phyloP scores from a whole-genome alignment of 2,888 invertebrate species.

The Orchestes rusci region DNA sequence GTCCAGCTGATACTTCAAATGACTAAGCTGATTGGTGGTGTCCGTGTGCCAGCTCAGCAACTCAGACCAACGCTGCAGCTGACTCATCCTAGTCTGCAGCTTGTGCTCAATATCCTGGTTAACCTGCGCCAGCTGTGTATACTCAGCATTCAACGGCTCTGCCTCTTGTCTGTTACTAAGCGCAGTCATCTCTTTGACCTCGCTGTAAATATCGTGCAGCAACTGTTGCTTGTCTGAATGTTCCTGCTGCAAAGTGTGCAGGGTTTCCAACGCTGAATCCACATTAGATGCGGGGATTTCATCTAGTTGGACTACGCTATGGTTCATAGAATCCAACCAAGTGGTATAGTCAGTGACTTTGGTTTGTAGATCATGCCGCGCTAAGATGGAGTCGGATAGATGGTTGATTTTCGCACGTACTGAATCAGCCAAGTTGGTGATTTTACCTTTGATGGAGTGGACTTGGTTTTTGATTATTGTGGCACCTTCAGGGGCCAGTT shows the following conservation, averaged over 20 bases:
- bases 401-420: conserved; percentile 70
- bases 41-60: conserved; percentile 76
- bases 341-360: conserved; percentile 71
- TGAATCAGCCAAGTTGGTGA: conserved; percentile 68
- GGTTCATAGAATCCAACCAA: conserved; percentile 69
- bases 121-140: conserved; percentile 65
- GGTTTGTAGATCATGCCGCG: conserved; percentile 76
- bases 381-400: conserved; percentile 72
- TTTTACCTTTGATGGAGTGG: conserved; percentile 63
- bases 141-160: conserved; percentile 64
- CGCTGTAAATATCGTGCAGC: conserved; percentile 70
- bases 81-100: conserved; percentile 64
- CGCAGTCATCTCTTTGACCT: conserved; percentile 64
- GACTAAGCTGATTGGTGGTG: conserved; percentile 68
- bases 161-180: conserved; percentile 68
- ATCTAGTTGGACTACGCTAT: conserved; percentile 68
- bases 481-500: conserved; percentile 71
- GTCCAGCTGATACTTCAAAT: conserved; percentile 73
- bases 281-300: conserved; percentile 77
- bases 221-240: conserved; percentile 75
- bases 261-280: conserved; percentile 67
- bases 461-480: conserved; percentile 64
- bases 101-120: conserved; percentile 71
- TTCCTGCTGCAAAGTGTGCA: conserved; percentile 76
- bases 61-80: conserved; percentile 77